A percentile compares a stretch with the other conserved stretches of the same genome.
phyloP scores from a whole-genome alignment of 2,888 invertebrate species.

The Leucania comma region DNA sequence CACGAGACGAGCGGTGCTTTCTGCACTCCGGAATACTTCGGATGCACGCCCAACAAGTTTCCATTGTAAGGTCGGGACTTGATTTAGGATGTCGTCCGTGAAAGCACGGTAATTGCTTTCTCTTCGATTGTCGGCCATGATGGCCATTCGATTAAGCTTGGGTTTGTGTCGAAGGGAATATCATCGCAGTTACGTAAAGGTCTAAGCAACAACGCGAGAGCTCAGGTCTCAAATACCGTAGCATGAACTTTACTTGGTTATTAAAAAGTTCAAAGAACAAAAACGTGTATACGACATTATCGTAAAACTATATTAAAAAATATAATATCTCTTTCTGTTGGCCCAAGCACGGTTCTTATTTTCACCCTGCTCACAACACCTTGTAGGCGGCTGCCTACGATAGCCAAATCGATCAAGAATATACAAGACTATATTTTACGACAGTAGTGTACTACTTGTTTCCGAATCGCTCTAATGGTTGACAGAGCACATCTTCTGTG shows the following conservation, averaged over 20 bases:
- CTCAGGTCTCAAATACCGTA: constrained; percentile 13
- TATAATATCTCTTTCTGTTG: not conserved
- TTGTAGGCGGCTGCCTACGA: too few relatives aligned
- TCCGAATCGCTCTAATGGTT: too few relatives aligned
- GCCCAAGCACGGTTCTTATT: not conserved
- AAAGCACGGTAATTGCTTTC: constrained; percentile 65
- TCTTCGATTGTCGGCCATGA: constrained; percentile 57
- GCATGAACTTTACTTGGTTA: not conserved
- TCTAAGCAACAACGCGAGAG: constrained; percentile 12
- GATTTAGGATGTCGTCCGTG: constrained; percentile 62
- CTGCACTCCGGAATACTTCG: constrained; percentile 63
- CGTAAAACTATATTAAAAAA: not conserved
- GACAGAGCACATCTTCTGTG: too few relatives aligned
- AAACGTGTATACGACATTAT: not conserved
- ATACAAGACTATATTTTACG: too few relatives aligned
- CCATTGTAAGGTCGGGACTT: constrained; percentile 69
- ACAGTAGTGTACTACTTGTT: too few relatives aligned
- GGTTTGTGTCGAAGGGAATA: constrained; percentile 44
- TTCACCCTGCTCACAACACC: not conserved
- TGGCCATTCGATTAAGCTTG: constrained; percentile 50
- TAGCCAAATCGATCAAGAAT: not conserved
- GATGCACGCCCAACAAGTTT: constrained; percentile 68
- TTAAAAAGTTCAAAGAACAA: not conserved
- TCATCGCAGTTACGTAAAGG: constrained; percentile 37
- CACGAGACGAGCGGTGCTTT: constrained; percentile 81